phyloP scores from a whole-genome alignment of 2,113 vertebrate genomes.

The Tragelaphus scriptus region DNA sequence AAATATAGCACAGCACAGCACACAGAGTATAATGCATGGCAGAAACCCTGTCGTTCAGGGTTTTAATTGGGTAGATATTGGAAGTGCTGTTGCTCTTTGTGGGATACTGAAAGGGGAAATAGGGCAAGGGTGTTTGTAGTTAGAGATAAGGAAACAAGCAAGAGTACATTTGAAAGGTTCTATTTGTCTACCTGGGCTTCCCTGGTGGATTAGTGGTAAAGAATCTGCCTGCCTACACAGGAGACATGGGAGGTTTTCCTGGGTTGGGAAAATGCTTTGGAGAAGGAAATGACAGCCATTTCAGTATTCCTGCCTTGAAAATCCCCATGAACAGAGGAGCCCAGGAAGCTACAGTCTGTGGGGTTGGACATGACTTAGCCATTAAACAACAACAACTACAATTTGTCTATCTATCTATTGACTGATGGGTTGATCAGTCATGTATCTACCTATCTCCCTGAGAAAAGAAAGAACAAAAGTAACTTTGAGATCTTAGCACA shows the following conservation, averaged over 20 bases:
- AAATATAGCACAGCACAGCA: neutral
- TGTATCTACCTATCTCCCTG: neutral
- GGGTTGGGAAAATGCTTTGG: neutral
- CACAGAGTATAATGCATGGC: neutral
- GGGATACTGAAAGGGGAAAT: neutral
- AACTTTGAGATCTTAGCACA: neutral
- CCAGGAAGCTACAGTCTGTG: neutral
- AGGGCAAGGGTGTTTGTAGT: neutral
- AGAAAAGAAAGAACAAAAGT: neutral
- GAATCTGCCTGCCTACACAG: neutral
- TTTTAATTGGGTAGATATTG: neutral
- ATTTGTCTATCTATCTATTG: neutral
- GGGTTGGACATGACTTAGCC: neutral
- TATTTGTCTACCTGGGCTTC: neutral
- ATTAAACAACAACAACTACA: neutral
- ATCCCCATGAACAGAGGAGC: neutral
- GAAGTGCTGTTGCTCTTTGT: neutral
- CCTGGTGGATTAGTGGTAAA: neutral
- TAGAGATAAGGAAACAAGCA: neutral
- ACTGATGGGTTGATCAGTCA: neutral
- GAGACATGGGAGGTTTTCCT: neutral
- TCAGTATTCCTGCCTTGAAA: neutral
- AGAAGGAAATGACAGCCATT: neutral
- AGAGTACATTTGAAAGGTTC: neutral
- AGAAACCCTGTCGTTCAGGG: neutral